Conservation (phyloP, 2,888 invertebrate genomes). For the Tachina lurida region DNA sequence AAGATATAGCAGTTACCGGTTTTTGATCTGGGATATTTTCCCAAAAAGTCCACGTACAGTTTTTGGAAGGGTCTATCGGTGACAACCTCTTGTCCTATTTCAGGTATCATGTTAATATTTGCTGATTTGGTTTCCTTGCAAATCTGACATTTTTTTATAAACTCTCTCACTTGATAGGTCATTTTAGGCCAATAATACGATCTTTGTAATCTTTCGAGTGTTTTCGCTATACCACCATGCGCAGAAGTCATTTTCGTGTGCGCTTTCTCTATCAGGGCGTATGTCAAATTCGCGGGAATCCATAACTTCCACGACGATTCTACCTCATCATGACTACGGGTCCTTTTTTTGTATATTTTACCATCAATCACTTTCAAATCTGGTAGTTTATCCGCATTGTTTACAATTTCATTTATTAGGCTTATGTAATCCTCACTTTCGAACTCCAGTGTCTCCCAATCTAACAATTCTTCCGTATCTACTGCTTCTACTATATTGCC, state of each 20-base stretch:
- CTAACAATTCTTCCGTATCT: background rate
- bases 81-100: background rate
- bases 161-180: background rate
- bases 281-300: background rate
- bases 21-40: conserved; percentile 2
- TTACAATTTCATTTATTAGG: background rate
- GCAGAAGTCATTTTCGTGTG: background rate
- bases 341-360: background rate
- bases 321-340: background rate
- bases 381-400: background rate
- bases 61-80: conserved; percentile 13
- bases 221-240: background rate
- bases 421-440: background rate
- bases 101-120: no score
- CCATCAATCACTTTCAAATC: background rate
- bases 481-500: background rate
- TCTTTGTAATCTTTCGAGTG: background rate
- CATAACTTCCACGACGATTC: background rate
- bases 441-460: background rate
- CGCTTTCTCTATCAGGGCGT: background rate
- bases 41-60: background rate
- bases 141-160: background rate
- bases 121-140: no score
- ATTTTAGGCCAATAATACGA: conserved; percentile 21
- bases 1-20: no score